A percentile compares a stretch with the other conserved stretches of the same genome.
phyloP scores from a whole-genome alignment of 2,797 vertebrate genomes.

The Menidia menidia region DNA sequence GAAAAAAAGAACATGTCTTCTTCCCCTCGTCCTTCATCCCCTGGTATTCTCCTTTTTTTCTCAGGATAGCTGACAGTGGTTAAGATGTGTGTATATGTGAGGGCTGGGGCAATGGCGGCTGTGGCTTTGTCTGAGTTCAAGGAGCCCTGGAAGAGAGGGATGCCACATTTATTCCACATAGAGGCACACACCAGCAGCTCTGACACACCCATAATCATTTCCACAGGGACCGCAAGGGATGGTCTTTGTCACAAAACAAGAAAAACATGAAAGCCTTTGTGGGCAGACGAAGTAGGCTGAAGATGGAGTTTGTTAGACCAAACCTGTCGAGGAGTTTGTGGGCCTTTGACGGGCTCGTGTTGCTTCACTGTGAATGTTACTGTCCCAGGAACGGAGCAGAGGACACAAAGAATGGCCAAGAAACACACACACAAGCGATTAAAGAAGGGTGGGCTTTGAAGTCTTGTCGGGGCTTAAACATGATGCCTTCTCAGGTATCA shows the following conservation, averaged over 20 bases:
- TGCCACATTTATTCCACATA: conserved; percentile 58
- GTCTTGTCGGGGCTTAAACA: conserved; percentile 59
- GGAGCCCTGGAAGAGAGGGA: conserved; percentile 52
- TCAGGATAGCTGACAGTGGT: conserved; percentile 66
- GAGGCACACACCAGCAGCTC: conserved; percentile 49
- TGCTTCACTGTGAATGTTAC: conserved; percentile 23
- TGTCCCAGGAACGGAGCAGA: conserved; percentile 20
- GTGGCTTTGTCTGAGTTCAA: conserved; percentile 69
- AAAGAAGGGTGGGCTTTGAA: conserved; percentile 43
- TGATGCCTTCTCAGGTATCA: conserved; percentile 67
- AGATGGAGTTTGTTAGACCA: conserved; percentile 33
- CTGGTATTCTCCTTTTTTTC: not conserved
- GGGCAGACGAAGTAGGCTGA: conserved; percentile 19
- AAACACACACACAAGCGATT: conserved; percentile 39
- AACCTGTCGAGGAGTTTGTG: conserved; percentile 20
- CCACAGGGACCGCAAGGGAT: conserved; percentile 11
- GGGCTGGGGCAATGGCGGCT: conserved; percentile 29
- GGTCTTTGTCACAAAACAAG: conserved; percentile 44
- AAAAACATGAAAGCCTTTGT: conserved; percentile 42
- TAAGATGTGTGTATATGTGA: conserved; percentile 35
- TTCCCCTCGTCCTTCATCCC: not conserved
- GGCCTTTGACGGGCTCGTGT: conserved; percentile 26
- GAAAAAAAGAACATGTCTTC: not conserved
- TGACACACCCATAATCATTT: conserved; percentile 37
- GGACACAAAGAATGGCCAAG: conserved; percentile 45